Conservation (phyloP, 1,140 invertebrate species). For the Drosophila bipectinata region DNA sequence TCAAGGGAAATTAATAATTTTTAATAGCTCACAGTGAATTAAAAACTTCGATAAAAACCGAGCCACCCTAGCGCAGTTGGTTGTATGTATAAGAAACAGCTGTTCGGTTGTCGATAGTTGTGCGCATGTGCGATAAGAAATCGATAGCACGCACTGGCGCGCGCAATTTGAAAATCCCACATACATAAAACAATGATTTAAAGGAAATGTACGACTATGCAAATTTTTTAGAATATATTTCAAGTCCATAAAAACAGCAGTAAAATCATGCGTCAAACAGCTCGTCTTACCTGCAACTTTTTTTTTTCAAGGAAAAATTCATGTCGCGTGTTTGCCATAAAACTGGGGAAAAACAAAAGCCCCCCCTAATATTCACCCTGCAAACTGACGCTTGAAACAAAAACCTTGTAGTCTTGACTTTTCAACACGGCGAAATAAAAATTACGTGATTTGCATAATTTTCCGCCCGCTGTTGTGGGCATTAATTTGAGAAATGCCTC, state of each 20-base stretch:
- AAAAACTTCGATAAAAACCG: neutral
- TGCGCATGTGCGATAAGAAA: conserved; percentile 52
- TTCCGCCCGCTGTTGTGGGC: conserved; percentile 34
- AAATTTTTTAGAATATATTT: neutral
- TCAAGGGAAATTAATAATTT: too few relatives aligned
- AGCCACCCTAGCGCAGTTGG: neutral
- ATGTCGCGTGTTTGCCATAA: conserved; percentile 39
- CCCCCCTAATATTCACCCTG: neutral
- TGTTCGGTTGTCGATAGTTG: conserved; percentile 49
- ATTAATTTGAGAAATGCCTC: conserved; percentile 48
- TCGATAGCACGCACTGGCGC: conserved; percentile 28
- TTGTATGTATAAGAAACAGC: conserved; percentile 29
- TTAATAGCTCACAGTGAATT: too few relatives aligned
- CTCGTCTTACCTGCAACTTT: neutral
- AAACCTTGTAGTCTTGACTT: conserved; percentile 37
- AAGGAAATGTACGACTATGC: neutral
- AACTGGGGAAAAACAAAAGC: conserved; percentile 1
- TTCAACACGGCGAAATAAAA: conserved; percentile 45
- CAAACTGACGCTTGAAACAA: conserved; percentile 32
- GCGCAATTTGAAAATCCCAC: conserved; percentile 32
- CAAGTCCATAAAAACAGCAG: conserved; percentile 4
- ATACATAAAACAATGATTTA: neutral
- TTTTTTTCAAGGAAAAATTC: conserved; percentile 1
- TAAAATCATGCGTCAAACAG: conserved; percentile 4
- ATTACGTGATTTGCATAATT: conserved; percentile 58